Base-by-base conservation (phyloP, 2,888 invertebrate species). In the Ornithoptera alexandrae region DNA sequence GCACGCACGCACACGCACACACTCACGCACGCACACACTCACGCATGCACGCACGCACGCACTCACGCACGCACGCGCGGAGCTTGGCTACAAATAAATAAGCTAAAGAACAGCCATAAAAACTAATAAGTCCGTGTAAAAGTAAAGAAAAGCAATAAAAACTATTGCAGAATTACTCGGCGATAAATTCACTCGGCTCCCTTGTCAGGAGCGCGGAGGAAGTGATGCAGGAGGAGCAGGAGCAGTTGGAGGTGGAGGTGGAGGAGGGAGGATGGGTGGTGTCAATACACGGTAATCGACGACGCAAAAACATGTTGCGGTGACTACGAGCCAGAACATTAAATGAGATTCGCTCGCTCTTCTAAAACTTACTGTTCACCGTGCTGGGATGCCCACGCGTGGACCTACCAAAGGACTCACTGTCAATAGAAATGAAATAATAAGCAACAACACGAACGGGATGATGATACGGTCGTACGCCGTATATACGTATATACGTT, bases 251-350 rank as follows among this genome's bases (percentile, higher is more conserved):
- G 30, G 30, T 0, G 5, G 30, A 0, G 5, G 0, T 3, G 30
- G 24, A 30, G 24, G 24, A 2, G 24, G 2, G 30, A 30, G 30
- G 30, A 5, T 30, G 30, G 30, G 30, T 30, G 30, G 30, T 30
- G 30, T 30, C 60, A 56, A 69, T 50, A 65, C 50, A 60, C 22
- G 30, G 69, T 62, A 61, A 65, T 69, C 62, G 42, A 39, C 24
- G 61, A 65, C 57, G 50, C 69, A 65, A 69, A 69, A 69, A 69
- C 69, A 69, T 69, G 69, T 62, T 62, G 62, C 58, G 65, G 62
- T 30, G 60, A 69, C 61, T 65, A 46, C 57, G 57, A 65, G 62
- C 57, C 57, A 62, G 42, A 42, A 42, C 18, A 42, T 10, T 61
- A 65, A 69, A 69, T 62, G 50, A 65, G 62, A 62, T 46, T 65